Conservation (phyloP, 2,888 invertebrate genomes). For the Eumerus sabulonum region DNA sequence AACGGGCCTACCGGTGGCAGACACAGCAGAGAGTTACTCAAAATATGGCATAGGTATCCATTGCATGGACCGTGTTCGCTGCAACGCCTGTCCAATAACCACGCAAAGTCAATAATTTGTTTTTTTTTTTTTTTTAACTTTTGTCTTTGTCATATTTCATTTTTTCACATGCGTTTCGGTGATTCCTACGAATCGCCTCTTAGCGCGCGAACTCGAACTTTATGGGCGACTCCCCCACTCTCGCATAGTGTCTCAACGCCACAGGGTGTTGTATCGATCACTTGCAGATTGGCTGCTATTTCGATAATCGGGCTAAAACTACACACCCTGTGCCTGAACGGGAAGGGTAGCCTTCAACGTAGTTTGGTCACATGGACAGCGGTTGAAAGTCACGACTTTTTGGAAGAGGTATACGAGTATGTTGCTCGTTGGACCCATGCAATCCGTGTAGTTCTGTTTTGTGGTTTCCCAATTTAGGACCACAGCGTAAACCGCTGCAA, state of each 20-base stretch:
- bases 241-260: conserved; percentile 35
- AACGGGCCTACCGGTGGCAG: no score
- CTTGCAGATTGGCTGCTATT: no score
- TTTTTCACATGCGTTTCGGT: conserved; percentile 69
- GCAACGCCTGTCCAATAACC: conserved; percentile 69
- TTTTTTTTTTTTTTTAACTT: conserved; percentile 65
- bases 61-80: conserved; percentile 65
- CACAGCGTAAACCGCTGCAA: conserved; percentile 43
- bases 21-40: conserved; percentile 34
- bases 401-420: conserved; percentile 49
- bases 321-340: conserved; percentile 41
- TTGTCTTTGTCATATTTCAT: conserved; percentile 70
- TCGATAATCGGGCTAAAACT: not conserved
- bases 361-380: not conserved
- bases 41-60: conserved; percentile 66
- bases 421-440: conserved; percentile 46
- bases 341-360: conserved; percentile 36
- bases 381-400: conserved; percentile 54
- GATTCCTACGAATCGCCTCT: conserved; percentile 66
- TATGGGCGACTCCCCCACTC: conserved; percentile 62
- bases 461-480: conserved; percentile 63
- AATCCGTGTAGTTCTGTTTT: not conserved
- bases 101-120: conserved; percentile 69
- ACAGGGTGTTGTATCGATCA: conserved; percentile 47
- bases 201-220: conserved; percentile 66